Base-by-base conservation (phyloP, 2,113 vertebrate species). In the Mesitornis unicolor region DNA sequence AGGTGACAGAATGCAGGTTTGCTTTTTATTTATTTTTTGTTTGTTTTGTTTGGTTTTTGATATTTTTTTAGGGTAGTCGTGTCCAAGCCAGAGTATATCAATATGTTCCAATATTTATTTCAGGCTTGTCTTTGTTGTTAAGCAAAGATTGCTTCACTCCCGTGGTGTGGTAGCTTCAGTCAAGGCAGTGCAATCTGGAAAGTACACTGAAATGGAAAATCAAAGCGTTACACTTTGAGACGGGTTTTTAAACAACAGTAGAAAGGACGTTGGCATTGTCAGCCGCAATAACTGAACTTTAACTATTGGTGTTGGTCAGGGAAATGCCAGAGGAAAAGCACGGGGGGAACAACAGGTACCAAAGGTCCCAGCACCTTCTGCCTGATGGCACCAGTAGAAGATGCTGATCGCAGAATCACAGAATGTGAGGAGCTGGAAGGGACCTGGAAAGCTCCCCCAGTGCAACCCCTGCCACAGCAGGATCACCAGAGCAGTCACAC, bases 91-190 rank as follows among this genome's bases (percentile, higher is more conserved):
- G 67, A 65, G 54, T 65, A 33, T 90, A 93, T 92, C 28, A 59
- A 50, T 88, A 84, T 53, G 19, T 77, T 95, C 67, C 48, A 90
- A 12, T 88, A 88, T 88, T 92, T 92, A 88, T 86, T 95, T 86
- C 79, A 86, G 68, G 12, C 51, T 86, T 64, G 93, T 77, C 84
- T 88, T 90, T 74, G 35, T 90, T 92, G 48, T 76, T 80, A 61
- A 76, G 84, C 48, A 87, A 76, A 76, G 75, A 65, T 90, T 94
- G 42, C 85, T 91, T 93, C 42, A 51, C 35, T 90, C 47, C 16
- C 0, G 2, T 67, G 42, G 43, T 1, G 5, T 63, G 26, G 38
- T 77, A 88, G 54, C 63, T 92, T 88, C 75, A 68, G 51, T 80
- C 38, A 54, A 15, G 1, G n/a, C 19, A 40, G 31, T 71, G 48